phyloP scores from a whole-genome alignment of 2,797 vertebrate species.

The Fistularia commersonii region DNA sequence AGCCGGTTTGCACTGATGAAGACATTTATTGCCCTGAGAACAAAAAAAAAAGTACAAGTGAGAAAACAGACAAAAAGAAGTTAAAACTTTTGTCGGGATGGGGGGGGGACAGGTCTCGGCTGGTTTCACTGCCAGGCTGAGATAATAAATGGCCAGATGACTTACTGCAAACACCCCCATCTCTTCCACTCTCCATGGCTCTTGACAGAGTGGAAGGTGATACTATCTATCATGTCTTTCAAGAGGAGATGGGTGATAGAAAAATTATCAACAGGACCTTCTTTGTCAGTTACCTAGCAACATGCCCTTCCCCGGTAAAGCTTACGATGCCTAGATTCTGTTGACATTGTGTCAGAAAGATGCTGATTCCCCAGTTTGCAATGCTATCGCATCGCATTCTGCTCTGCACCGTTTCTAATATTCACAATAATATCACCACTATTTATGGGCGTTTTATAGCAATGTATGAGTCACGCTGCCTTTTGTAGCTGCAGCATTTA shows the following conservation, averaged over 20 bases:
- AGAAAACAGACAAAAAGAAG: background rate
- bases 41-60: slow-evolving; percentile 23
- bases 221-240: too few species aligned
- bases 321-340: background rate
- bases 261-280: too few species aligned
- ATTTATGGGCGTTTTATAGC: too few species aligned
- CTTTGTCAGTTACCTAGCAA: background rate
- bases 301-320: background rate
- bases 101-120: too few species aligned
- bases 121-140: background rate
- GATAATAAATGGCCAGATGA: background rate
- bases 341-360: background rate
- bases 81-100: background rate
- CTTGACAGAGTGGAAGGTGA: too few species aligned
- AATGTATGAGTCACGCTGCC: too few species aligned
- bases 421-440: too few species aligned
- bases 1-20: slow-evolving; percentile 98
- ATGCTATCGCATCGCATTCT: background rate
- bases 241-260: too few species aligned
- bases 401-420: background rate
- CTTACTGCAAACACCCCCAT: background rate
- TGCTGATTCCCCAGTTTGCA: background rate
- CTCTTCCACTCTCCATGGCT: background rate
- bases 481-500: too few species aligned
- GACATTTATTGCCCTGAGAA: slow-evolving; percentile 95